Evolutionary conservation across 2,888 invertebrate genomes (phyloP).

Genomic region (Noctua comes): DNA sequence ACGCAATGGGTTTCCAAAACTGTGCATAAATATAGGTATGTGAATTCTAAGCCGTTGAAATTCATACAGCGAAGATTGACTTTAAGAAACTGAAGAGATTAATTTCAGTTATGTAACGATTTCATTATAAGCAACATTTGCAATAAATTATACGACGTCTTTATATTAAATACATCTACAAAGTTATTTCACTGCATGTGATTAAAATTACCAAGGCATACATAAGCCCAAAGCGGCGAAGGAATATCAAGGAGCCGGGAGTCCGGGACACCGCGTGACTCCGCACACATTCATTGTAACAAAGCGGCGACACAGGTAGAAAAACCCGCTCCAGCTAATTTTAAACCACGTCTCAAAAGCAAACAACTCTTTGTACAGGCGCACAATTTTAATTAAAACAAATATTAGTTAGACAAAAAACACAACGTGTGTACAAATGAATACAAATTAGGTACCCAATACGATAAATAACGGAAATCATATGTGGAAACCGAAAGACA

Average conservation of each 20-base stretch:
- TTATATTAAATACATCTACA: constrained; percentile 36
- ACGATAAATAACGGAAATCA: constrained; percentile 73
- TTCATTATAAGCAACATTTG: not conserved
- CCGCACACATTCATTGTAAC: constrained; percentile 82
- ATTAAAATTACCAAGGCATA: constrained; percentile 74
- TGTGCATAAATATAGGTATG: not conserved
- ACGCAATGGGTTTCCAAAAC: not conserved
- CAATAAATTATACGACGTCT: constrained; percentile 1
- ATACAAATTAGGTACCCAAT: constrained; percentile 71
- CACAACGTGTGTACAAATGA: constrained; percentile 57
- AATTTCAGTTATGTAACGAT: not conserved
- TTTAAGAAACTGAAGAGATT: not conserved
- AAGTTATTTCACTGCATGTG: constrained; percentile 64
- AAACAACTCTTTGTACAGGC: constrained; percentile 77
- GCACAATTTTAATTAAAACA: constrained; percentile 81
- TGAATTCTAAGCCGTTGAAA: not conserved
- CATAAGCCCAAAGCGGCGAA: constrained; percentile 73
- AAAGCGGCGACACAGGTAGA: constrained; percentile 84
- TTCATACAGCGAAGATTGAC: not conserved
- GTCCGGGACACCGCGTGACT: constrained; percentile 83
- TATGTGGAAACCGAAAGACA: constrained; percentile 70
- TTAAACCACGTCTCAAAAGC: constrained; percentile 77
- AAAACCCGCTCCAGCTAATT: constrained; percentile 80
- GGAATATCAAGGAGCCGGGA: constrained; percentile 79
- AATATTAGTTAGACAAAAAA: constrained; percentile 74